These are phyloP conservation scores for Pseudococcus viburni DNA, from an alignment of 2,888 invertebrate species.

Conservation along the genomic window DNA sequence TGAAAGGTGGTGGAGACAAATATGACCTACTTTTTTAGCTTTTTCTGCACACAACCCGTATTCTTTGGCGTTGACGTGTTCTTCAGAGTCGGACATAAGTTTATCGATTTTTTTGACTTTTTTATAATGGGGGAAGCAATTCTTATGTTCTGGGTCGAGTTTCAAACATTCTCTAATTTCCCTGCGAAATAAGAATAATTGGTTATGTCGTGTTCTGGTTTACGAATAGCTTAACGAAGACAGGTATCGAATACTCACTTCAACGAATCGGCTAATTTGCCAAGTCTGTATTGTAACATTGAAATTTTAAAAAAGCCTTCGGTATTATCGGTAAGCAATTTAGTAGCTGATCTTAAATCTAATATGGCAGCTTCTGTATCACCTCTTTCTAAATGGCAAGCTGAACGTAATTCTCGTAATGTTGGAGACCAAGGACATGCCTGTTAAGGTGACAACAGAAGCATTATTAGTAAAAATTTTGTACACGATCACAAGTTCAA, in stretches of 20 bases:
- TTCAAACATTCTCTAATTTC: conserved; percentile 97
- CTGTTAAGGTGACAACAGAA: conserved; percentile 70
- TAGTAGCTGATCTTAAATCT: conserved; percentile 91
- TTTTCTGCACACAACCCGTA: conserved; percentile 79
- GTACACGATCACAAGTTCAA: conserved; percentile 15
- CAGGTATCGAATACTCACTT: conserved; percentile 74
- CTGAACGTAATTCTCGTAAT: conserved; percentile 87
- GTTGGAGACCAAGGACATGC: conserved; percentile 90
- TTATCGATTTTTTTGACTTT: conserved; percentile 94
- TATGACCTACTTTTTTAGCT: conserved; percentile 76
- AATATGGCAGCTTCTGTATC: conserved; percentile 90
- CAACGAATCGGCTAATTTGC: conserved; percentile 91
- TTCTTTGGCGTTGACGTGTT: conserved; percentile 76
- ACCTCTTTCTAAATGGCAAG: conserved; percentile 84
- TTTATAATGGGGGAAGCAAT: conserved; percentile 96
- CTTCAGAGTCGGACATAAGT: conserved; percentile 79
- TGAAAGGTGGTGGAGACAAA: neutral
- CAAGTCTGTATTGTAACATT: conserved; percentile 87
- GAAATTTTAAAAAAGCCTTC: conserved; percentile 88
- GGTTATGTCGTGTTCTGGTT: too few relatives aligned
- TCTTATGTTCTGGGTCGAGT: conserved; percentile 96
- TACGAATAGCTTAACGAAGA: too few relatives aligned
- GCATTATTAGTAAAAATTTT: neutral
- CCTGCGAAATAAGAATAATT: conserved; percentile 71
- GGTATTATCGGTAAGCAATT: conserved; percentile 93